Conservation (phyloP, 2,797 vertebrate species). For the Clangula hyemalis region DNA sequence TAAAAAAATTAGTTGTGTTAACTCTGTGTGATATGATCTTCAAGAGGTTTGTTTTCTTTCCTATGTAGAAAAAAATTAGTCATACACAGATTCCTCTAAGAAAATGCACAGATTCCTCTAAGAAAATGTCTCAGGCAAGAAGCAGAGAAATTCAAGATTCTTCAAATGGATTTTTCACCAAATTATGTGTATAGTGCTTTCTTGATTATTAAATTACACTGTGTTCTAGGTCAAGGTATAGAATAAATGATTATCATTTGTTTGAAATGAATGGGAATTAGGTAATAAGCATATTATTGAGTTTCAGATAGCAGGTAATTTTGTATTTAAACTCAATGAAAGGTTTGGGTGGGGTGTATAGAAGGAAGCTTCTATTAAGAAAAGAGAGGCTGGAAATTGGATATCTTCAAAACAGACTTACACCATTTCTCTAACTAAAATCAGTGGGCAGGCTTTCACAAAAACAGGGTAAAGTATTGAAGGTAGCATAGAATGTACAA, state of each 20-base stretch:
- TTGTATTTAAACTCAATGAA: constrained; percentile 31
- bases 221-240: constrained; percentile 50
- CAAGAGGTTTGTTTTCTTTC: not conserved
- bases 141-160: constrained; percentile 31
- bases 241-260: constrained; percentile 38
- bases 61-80: not conserved
- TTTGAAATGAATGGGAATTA: constrained; percentile 42
- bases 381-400: not conserved
- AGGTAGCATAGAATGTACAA: not conserved
- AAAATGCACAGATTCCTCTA: not conserved
- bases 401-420: constrained; percentile 8
- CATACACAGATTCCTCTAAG: not conserved
- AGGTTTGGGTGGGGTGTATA: constrained; percentile 13
- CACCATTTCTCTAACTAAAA: not conserved
- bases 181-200: constrained; percentile 56
- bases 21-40: constrained; percentile 11
- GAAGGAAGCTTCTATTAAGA: constrained; percentile 1
- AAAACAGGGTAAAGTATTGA: not conserved
- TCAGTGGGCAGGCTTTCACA: not conserved
- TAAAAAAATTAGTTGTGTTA: not conserved
- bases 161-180: constrained; percentile 39
- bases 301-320: constrained; percentile 51
- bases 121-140: constrained; percentile 1
- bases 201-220: constrained; percentile 57
- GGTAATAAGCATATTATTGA: constrained; percentile 35